phyloP scores from a whole-genome alignment of 1,140 invertebrate species.

The Aphelenchoides fujianensis region DNA sequence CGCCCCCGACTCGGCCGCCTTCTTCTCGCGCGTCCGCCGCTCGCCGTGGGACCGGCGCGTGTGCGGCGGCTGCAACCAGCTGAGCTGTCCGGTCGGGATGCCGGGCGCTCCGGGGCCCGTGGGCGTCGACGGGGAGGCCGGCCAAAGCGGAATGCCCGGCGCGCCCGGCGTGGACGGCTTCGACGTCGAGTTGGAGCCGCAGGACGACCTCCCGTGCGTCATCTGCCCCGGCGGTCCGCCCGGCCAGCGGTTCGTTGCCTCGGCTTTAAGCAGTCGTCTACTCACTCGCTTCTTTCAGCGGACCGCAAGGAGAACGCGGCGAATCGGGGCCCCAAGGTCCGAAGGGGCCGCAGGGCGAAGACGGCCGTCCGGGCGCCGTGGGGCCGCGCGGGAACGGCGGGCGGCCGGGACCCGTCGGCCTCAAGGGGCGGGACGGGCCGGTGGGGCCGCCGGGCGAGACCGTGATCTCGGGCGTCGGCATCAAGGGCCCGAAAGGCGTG shows the following conservation, averaged over 20 bases:
- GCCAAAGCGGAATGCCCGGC: conserved; percentile 28
- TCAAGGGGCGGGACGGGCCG: conserved; percentile 16
- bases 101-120: conserved; percentile 32
- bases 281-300: conserved; percentile 33
- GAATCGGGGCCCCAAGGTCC: conserved; percentile 29
- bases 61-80: conserved; percentile 36
- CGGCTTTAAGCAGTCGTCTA: no score
- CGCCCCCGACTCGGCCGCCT: no score
- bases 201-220: conserved; percentile 52
- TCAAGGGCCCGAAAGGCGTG: no score
- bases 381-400: conserved; percentile 39
- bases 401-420: conserved; percentile 23
- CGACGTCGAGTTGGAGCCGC: conserved; percentile 48
- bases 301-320: conserved; percentile 49
- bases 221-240: conserved; percentile 55
- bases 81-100: conserved; percentile 34
- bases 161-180: conserved; percentile 46
- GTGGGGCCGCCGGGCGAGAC: conserved; percentile 23
- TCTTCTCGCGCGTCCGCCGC: conserved; percentile 29
- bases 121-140: conserved; percentile 33
- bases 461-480: conserved; percentile 35
- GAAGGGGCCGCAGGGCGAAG: conserved; percentile 30
- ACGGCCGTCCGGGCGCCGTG: conserved; percentile 22
- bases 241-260: conserved; percentile 43
- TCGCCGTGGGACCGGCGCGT: conserved; percentile 41